Percentiles rank a stretch among this genome's conserved stretches.
These are phyloP conservation scores for Cyanoderma ruficeps DNA, from an alignment of 2,113 vertebrate genomes.

Conservation along the genomic window DNA sequence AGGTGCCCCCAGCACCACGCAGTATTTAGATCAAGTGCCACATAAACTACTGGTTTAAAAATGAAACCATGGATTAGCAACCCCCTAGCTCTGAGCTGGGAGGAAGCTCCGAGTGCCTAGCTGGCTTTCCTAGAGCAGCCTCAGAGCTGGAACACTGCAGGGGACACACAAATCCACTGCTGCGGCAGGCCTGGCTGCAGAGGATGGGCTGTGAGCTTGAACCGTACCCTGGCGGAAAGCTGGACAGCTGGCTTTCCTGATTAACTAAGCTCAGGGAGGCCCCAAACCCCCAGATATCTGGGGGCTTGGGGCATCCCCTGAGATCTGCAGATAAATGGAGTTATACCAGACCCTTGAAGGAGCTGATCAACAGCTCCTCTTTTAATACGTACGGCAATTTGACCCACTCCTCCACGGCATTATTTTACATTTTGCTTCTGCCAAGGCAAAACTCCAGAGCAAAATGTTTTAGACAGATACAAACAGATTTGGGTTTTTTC, in stretches of 20 bases:
- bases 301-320: background rate
- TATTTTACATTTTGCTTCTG: slow-evolving; percentile 22
- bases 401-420: background rate
- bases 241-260: slow-evolving; percentile 61
- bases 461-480: background rate
- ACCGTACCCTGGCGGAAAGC: background rate
- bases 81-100: background rate
- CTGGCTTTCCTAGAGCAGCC: background rate
- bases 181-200: background rate
- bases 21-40: background rate
- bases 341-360: background rate
- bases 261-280: slow-evolving; percentile 32
- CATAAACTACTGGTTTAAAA: background rate
- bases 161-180: background rate
- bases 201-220: slow-evolving; percentile 1
- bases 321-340: slow-evolving; percentile 49
- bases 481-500: background rate
- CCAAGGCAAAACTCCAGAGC: background rate
- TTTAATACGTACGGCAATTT: slow-evolving; percentile 53
- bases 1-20: background rate
- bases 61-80: background rate
- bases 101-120: background rate
- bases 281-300: background rate
- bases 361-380: slow-evolving; percentile 45
- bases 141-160: background rate